Evolutionary conservation across 2,888 invertebrate genomes (phyloP).

Genomic region (Drosophila cognata): DNA sequence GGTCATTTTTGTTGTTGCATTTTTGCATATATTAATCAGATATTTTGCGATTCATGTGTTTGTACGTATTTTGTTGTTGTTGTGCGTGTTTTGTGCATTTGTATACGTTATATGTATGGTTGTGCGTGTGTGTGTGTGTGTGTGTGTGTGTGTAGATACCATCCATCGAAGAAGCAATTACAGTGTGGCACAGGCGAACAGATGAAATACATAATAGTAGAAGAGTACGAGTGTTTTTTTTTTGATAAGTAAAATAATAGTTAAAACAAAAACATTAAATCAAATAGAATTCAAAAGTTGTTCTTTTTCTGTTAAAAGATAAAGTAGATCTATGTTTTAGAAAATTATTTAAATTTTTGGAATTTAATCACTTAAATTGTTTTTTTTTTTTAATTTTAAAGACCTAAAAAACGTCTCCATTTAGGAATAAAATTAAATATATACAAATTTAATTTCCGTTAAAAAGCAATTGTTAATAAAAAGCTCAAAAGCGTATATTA

Average conservation of each 20-base stretch:
- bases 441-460: slow-evolving; percentile 15
- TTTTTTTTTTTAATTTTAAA: neutral
- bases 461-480: slow-evolving; percentile 34
- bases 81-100: slow-evolving; percentile 26
- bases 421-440: slow-evolving; percentile 9
- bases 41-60: slow-evolving; percentile 15
- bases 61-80: slow-evolving; percentile 16
- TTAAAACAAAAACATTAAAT: slow-evolving; percentile 38
- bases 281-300: slow-evolving; percentile 47
- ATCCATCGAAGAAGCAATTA: slow-evolving; percentile 84
- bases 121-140: slow-evolving; percentile 40
- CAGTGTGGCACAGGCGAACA: slow-evolving; percentile 83
- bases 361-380: neutral
- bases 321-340: slow-evolving; percentile 8
- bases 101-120: slow-evolving; percentile 18
- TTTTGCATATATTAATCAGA: slow-evolving; percentile 33
- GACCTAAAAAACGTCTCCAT: slow-evolving; percentile 3
- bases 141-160: slow-evolving; percentile 70
- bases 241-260: slow-evolving; percentile 65
- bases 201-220: slow-evolving; percentile 84
- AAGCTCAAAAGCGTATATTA: slow-evolving; percentile 29
- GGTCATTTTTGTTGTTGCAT: slow-evolving; percentile 23
- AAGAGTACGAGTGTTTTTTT: slow-evolving; percentile 73
- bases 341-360: neutral
- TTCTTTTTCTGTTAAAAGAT: slow-evolving; percentile 15